phyloP scores from a whole-genome alignment of 2,797 vertebrate genomes.

The Peromyscus melanophrys region DNA sequence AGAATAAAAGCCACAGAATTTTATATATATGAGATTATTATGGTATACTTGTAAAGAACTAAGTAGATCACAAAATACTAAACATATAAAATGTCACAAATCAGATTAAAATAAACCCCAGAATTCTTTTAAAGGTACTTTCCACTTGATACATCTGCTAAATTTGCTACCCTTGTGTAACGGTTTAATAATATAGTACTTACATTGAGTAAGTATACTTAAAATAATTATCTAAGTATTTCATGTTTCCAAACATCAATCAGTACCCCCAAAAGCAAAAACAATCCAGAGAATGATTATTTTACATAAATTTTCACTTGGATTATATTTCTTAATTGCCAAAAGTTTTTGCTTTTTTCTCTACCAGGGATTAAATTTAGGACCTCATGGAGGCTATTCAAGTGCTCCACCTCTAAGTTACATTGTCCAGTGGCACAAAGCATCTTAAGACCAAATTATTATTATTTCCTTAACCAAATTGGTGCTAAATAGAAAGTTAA shows the following conservation, averaged over 20 bases:
- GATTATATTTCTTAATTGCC: conserved; percentile 63
- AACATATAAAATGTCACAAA: conserved; percentile 55
- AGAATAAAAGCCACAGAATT: conserved; percentile 85
- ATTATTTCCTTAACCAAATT: conserved; percentile 65
- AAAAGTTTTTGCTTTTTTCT: conserved; percentile 11
- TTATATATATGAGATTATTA: conserved; percentile 66
- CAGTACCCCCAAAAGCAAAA: conserved; percentile 49
- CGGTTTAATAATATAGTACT: conserved; percentile 40
- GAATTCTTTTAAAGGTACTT: conserved; percentile 54
- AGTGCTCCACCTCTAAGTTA: background rate
- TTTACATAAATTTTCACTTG: conserved; percentile 53
- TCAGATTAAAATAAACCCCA: conserved; percentile 58
- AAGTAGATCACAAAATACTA: conserved; percentile 67
- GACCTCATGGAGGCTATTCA: background rate
- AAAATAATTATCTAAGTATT: background rate
- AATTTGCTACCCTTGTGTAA: conserved; percentile 6
- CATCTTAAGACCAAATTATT: conserved; percentile 60
- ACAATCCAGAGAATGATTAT: conserved; percentile 46
- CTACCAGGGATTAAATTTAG: background rate
- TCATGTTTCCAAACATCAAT: conserved; percentile 65
- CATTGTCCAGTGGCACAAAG: conserved; percentile 11
- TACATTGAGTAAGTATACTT: conserved; percentile 60
- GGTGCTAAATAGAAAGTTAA: conserved; percentile 55
- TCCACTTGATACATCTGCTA: conserved; percentile 58
- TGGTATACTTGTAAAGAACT: conserved; percentile 63